Evolutionary conservation across 2,797 vertebrate species (phyloP), one percentile per base, ranked within the genome.

Genomic region (Lepus oiostolus): DNA sequence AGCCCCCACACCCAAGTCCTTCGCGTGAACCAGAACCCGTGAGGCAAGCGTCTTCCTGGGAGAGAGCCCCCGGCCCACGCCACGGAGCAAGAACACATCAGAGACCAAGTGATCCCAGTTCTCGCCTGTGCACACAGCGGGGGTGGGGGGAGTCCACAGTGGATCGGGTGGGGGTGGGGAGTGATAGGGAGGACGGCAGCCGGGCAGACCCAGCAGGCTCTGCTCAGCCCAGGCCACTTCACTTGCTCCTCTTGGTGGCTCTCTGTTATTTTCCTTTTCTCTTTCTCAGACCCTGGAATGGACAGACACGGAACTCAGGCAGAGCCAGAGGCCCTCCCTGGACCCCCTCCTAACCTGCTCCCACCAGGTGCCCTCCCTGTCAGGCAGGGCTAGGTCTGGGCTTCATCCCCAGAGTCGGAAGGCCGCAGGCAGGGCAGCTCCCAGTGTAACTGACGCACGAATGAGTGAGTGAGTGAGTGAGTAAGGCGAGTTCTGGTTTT

Each of bases 221-320:
- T 8, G 17, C 42, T 75, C 65, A 65, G 68, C 38, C 50, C 2
- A 10, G 32, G 42, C 32, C 0, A 0, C 7, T 35, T 28, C 0
- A 0, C 7, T 35, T 28, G 50, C 58, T 32, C 16, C 47, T 74
- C 38, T 67, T 13, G 16, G n/a, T 17, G 54, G 54, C 54, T 58
- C 14, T 58, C 54, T 19, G 42, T 42, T 19, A 58, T 16, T 58
- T 19, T 58, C 54, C 14, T 58, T 16, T 58, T 58, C 17, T 58
- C 54, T 58, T 58, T 58, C 13, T 58, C 54, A 58, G 54, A 58
- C 19, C 14, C 54, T 58, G 54, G 54, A 19, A 58, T 16, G 54
- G 19, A 16, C 54, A 58, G 54, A 58, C 54, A 58, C 54, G 4
- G 54, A 58, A 19, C 54, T 19, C 54, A 58, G 17, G 54, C 17